Conservation (phyloP, 2,888 invertebrate species). For the Mamestra brassicae region DNA sequence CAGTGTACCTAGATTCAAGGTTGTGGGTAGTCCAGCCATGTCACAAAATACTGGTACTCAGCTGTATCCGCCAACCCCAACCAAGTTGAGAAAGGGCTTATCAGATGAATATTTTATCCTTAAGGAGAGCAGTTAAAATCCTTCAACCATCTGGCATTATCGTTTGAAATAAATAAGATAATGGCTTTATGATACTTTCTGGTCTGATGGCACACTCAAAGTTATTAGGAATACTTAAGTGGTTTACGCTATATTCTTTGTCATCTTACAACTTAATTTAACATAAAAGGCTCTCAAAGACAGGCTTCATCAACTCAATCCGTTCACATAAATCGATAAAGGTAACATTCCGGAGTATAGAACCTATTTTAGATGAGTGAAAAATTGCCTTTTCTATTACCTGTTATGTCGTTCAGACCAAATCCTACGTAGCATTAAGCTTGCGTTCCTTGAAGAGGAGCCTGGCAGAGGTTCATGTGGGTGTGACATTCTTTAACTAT, state of each 20-base stretch:
- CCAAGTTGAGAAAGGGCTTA: too few relatives aligned
- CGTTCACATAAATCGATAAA: slow-evolving; percentile 15
- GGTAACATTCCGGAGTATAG: neutral
- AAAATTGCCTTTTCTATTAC: neutral
- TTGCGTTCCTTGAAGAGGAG: too few relatives aligned
- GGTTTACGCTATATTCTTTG: slow-evolving; percentile 33
- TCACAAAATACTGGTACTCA: too few relatives aligned
- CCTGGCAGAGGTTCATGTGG: too few relatives aligned
- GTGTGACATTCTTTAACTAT: too few relatives aligned
- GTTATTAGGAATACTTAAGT: slow-evolving; percentile 31
- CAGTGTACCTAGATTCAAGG: too few relatives aligned
- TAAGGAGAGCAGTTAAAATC: neutral
- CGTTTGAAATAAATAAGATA: slow-evolving; percentile 13
- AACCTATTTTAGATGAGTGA: neutral
- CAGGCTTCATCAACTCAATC: slow-evolving; percentile 21
- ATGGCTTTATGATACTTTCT: slow-evolving; percentile 26
- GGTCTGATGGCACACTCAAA: slow-evolving; percentile 8
- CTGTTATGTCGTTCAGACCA: neutral
- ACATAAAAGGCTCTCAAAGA: slow-evolving; percentile 12
- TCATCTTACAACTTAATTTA: slow-evolving; percentile 38
- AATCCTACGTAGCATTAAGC: too few relatives aligned
- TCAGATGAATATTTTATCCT: too few relatives aligned
- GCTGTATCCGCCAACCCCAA: too few relatives aligned
- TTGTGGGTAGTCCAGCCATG: too few relatives aligned
- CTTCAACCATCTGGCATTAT: neutral